phyloP scores from a whole-genome alignment of 2,113 vertebrate species.

The Argyrosomus japonicus region DNA sequence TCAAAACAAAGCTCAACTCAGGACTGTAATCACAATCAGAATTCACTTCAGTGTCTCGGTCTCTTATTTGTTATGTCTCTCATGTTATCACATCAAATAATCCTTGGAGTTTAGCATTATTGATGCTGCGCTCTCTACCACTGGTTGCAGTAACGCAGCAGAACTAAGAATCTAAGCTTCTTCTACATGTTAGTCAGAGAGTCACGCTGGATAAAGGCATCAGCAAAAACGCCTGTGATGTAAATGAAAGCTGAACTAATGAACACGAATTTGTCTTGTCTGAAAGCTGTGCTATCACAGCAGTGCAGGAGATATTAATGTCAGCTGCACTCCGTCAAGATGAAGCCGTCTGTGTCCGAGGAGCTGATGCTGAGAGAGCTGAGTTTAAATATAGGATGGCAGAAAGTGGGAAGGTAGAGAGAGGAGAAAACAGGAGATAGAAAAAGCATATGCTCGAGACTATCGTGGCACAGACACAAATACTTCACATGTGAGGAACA shows the following conservation, averaged over 20 bases:
- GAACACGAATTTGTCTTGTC: slow-evolving; percentile 19
- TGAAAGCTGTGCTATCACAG: not conserved
- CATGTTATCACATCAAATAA: not conserved
- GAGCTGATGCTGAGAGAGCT: not conserved
- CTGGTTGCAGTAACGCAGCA: not conserved
- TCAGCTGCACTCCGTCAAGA: not conserved
- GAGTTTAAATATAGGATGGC: too few relatives aligned
- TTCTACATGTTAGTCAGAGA: not conserved
- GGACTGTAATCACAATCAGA: not conserved
- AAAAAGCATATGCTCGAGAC: not conserved
- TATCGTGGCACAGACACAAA: not conserved
- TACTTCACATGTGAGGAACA: not conserved
- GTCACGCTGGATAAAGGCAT: not conserved
- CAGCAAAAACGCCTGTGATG: slow-evolving; percentile 12
- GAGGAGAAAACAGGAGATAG: not conserved
- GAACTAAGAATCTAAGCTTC: slow-evolving; percentile 7
- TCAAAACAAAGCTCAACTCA: not conserved
- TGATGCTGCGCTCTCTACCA: not conserved
- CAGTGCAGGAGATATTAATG: not conserved
- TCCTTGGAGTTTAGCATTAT: not conserved
- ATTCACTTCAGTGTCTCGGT: not conserved
- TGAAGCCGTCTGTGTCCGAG: not conserved
- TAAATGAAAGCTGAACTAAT: slow-evolving; percentile 13
- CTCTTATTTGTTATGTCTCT: not conserved
- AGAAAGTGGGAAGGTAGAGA: too few relatives aligned